These are phyloP conservation scores for Lindbergichthys nudifrons DNA, from an alignment of 2,797 vertebrate genomes.

Conservation along the genomic window DNA sequence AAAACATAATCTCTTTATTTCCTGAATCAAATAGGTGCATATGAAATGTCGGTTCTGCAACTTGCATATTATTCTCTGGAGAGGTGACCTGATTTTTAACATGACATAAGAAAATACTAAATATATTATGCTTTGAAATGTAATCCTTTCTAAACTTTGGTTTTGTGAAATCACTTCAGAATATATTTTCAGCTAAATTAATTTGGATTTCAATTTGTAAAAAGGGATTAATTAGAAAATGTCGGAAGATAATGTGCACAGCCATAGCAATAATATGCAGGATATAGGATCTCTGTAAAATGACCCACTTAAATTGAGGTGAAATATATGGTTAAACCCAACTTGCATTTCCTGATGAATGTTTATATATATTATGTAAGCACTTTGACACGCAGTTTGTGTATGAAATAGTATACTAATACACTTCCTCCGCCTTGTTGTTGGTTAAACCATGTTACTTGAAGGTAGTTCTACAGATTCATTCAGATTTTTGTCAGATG, in stretches of 20 bases:
- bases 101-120: constrained; percentile 17
- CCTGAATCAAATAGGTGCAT: constrained; percentile 26
- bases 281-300: constrained; percentile 26
- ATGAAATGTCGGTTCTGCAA: constrained; percentile 7
- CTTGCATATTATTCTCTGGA: constrained; percentile 8
- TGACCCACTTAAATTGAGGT: constrained; percentile 53
- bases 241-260: constrained; percentile 13
- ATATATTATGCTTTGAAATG: neutral
- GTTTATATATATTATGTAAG: neutral
- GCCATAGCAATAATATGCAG: constrained; percentile 8
- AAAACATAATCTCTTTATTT: constrained; percentile 38
- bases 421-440: neutral
- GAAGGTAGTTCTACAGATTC: neutral
- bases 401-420: constrained; percentile 10
- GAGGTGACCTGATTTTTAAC: constrained; percentile 34
- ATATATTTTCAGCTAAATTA: constrained; percentile 8
- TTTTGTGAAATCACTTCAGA: neutral
- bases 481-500: neutral
- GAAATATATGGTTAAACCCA: constrained; percentile 20
- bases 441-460: neutral
- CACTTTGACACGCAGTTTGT: neutral
- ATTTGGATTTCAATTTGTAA: neutral
- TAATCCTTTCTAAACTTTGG: neutral
- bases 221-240: neutral
- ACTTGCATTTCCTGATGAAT: neutral